Evolutionary conservation across 2,888 invertebrate species (phyloP), one percentile per base, ranked within the genome.

Genomic region (Lasioglossum lativentre): DNA sequence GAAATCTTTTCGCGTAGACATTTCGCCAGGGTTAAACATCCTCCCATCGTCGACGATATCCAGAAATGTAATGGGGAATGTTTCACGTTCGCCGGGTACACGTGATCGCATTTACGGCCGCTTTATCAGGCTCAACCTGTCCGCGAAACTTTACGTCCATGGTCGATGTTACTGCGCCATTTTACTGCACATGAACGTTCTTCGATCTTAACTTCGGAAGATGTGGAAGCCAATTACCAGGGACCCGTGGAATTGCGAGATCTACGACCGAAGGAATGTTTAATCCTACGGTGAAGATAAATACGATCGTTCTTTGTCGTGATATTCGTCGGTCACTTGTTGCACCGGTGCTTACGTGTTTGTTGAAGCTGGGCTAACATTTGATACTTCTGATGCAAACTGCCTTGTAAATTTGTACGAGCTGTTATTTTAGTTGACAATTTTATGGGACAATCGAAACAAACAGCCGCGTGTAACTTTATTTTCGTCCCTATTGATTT

Each of bases 41-140:
- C 72, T 34, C 72, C 19, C 42, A 63, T 34, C 78, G 81, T 59
- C 47, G 66, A 81, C 80, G 80, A 56, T 86, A 86, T 79, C 74
- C 47, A 74, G 79, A 74, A 80, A 80, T 74, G 79, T 75, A 74
- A 66, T 66, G 40, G 66, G 74, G 42, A 86, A 86, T 86, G 86
- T 75, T 75, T 75, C 72, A 81, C 78, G 86, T 72, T 86, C 80
- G 52, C 40, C 80, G 71, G 30, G 68, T 86, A 81, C 78, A 77
- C 72, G 86, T 68, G 78, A 78, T 72, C 80, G 80, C 78, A 80
- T 83, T 87, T 83, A 83, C 77, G 79, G 75, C 45, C 82, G 80
- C 87, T 87, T 87, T 87, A 84, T 86, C 87, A 80, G 80, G 70
- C 82, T 87, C 81, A 83, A 76, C 76, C 81, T 76, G 78, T 80